phyloP scores from a whole-genome alignment of 1,140 invertebrate genomes.

The Magallana gigas region DNA sequence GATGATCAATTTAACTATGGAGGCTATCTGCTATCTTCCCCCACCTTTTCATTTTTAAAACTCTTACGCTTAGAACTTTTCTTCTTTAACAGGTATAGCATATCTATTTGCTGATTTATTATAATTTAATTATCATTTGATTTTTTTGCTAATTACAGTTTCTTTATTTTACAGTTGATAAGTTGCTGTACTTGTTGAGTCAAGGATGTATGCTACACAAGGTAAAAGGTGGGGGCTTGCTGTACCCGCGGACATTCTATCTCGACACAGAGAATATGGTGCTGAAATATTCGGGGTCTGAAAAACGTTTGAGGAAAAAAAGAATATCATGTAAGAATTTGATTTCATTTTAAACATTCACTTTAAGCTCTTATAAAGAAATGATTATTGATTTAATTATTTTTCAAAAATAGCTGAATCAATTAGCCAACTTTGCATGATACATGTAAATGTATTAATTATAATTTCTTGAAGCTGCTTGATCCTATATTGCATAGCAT shows the following conservation, averaged over 20 bases:
- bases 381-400: too few relatives aligned
- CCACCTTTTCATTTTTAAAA: too few relatives aligned
- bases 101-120: too few relatives aligned
- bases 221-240: conserved; percentile 65
- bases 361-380: not conserved
- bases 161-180: conserved; percentile 64
- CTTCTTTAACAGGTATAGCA: too few relatives aligned
- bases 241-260: conserved; percentile 64
- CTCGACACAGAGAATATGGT: conserved; percentile 68
- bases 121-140: not conserved
- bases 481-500: too few relatives aligned
- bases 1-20: too few relatives aligned
- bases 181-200: conserved; percentile 56
- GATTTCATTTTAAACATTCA: not conserved
- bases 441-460: too few relatives aligned
- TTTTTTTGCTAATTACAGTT: not conserved
- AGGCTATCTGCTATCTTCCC: too few relatives aligned
- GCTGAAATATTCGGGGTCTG: conserved; percentile 66
- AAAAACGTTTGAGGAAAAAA: conserved; percentile 62
- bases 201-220: conserved; percentile 63
- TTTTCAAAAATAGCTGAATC: too few relatives aligned
- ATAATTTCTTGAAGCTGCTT: too few relatives aligned
- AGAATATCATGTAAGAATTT: conserved; percentile 53
- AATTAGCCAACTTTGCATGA: too few relatives aligned
- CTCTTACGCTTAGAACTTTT: too few relatives aligned